A percentile compares a stretch with the other conserved stretches of the same genome.
phyloP scores from a whole-genome alignment of 92 coral and sea anemone species.

The Blastomussa wellsi region DNA sequence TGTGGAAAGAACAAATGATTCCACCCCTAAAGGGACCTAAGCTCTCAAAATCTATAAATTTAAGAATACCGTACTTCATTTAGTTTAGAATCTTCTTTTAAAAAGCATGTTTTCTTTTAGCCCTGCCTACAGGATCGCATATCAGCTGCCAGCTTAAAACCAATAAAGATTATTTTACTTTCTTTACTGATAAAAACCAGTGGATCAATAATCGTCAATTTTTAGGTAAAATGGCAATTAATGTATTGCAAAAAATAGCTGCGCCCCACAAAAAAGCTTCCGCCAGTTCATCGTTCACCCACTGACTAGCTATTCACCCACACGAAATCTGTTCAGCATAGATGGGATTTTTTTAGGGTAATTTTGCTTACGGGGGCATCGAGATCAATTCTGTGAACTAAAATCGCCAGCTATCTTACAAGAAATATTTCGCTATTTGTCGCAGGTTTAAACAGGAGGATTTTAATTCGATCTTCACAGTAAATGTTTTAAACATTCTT shows the following conservation, averaged over 20 bases:
- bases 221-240: constrained; percentile 8
- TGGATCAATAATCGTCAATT: constrained; percentile 15
- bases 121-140: background rate
- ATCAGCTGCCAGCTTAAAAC: background rate
- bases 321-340: background rate
- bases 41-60: background rate
- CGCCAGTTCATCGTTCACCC: background rate
- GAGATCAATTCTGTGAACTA: background rate
- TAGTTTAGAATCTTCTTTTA: background rate
- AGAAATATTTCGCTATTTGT: background rate
- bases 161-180: background rate
- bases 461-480: background rate
- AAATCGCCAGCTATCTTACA: no score
- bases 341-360: background rate
- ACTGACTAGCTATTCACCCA: background rate
- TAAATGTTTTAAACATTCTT: background rate
- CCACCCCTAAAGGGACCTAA: background rate
- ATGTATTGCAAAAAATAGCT: background rate
- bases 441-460: no score
- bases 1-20: background rate
- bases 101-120: background rate
- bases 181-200: background rate
- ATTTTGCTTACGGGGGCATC: background rate
- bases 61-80: background rate
- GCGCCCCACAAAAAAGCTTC: constrained; percentile 8